Conservation (phyloP, 1,140 invertebrate genomes). For the Drosophila sproati region DNA sequence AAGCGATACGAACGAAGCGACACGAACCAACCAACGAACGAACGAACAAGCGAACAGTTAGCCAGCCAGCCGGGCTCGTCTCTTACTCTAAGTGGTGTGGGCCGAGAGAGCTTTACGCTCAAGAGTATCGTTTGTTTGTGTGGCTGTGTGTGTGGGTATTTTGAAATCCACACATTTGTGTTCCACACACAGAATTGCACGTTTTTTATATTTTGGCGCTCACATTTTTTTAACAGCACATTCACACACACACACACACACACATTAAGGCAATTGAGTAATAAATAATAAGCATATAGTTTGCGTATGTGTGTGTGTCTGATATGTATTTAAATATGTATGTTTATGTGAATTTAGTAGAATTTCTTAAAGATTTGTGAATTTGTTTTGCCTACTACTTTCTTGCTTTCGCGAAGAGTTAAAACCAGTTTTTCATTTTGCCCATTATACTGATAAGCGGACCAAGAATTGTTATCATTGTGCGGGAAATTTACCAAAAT, state of each 20-base stretch:
- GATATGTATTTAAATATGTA: not conserved
- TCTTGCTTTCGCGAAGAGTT: not conserved
- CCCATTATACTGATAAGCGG: constrained; percentile 19
- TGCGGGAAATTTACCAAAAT: constrained; percentile 73
- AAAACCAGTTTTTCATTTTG: not conserved
- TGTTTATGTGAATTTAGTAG: constrained; percentile 1
- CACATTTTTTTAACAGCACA: constrained; percentile 18
- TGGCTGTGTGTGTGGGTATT: constrained; percentile 8
- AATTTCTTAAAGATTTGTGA: constrained; percentile 13
- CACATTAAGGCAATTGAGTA: constrained; percentile 27
- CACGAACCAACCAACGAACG: constrained; percentile 43
- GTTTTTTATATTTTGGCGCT: constrained; percentile 59
- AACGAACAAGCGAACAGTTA: constrained; percentile 7
- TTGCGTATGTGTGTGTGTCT: constrained; percentile 40
- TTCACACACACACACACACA: not conserved
- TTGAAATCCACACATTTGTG: constrained; percentile 48
- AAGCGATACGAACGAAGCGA: constrained; percentile 41
- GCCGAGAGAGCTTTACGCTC: constrained; percentile 20
- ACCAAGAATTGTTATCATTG: constrained; percentile 15
- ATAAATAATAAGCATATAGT: constrained; percentile 56
- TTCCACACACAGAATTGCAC: constrained; percentile 69
- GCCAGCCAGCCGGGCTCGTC: constrained; percentile 24
- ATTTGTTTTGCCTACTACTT: constrained; percentile 17
- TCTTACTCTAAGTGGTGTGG: constrained; percentile 5
- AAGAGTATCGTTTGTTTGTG: not conserved